These are phyloP conservation scores for Drosophila subquinaria DNA, from an alignment of 2,888 invertebrate genomes.

Conservation along the genomic window DNA sequence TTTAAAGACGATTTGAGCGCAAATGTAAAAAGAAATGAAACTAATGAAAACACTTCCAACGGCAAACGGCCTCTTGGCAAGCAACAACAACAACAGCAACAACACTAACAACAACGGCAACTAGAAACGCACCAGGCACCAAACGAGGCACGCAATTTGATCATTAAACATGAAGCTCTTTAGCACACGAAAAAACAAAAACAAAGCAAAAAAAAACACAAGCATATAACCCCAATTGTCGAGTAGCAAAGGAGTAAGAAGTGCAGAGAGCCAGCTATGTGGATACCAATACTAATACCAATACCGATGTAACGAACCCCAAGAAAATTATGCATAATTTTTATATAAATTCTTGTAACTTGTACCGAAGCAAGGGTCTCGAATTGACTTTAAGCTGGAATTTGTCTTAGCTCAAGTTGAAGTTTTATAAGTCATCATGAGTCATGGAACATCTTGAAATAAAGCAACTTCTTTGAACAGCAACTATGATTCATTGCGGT, in stretches of 20 bases:
- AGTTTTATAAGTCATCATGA: not conserved
- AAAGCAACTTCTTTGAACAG: not conserved
- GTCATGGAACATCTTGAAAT: not conserved
- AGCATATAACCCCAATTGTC: conserved; percentile 24
- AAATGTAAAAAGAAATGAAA: conserved; percentile 76
- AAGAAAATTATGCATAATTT: conserved; percentile 58
- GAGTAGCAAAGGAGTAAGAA: conserved; percentile 13
- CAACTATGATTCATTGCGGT: not conserved
- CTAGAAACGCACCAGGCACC: conserved; percentile 69
- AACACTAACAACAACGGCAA: conserved; percentile 23
- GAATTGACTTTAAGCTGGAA: conserved; percentile 1
- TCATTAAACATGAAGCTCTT: conserved; percentile 81
- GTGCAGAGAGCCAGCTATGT: conserved; percentile 2
- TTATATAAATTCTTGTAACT: conserved; percentile 56
- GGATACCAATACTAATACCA: conserved; percentile 37
- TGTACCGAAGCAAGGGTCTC: not conserved
- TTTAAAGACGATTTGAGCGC: conserved; percentile 75
- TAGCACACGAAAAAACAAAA: conserved; percentile 72
- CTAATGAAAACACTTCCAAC: conserved; percentile 79
- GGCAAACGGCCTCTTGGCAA: conserved; percentile 27
- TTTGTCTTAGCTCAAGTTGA: not conserved
- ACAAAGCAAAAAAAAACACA: conserved; percentile 4
- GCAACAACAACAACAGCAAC: conserved; percentile 25
- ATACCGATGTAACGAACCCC: conserved; percentile 22
- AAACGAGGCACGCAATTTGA: conserved; percentile 79